Percentiles rank a stretch among this genome's conserved stretches.
Evolutionary conservation across 2,888 invertebrate genomes (phyloP).

Genomic region (Drosophila yooni): DNA sequence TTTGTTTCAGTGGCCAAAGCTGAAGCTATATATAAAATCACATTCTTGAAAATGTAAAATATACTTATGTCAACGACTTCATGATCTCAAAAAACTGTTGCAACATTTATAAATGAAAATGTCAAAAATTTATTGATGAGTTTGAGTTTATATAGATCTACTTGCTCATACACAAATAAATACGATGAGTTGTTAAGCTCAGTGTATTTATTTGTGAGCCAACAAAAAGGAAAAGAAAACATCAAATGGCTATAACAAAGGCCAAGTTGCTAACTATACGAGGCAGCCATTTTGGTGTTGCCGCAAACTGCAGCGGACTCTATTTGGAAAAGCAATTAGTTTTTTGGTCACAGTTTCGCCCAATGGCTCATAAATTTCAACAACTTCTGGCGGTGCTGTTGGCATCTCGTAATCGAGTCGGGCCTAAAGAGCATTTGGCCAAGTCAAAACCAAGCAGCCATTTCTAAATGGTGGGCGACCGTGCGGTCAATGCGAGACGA

Average conservation of each 20-base stretch:
- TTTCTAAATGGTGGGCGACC: constrained; percentile 65
- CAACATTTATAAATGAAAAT: not conserved
- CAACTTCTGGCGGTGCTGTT: constrained; percentile 47
- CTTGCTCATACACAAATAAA: not conserved
- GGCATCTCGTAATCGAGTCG: constrained; percentile 58
- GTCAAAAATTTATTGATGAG: not conserved
- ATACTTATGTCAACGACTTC: not conserved
- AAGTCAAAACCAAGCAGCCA: constrained; percentile 56
- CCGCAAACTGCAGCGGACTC: constrained; percentile 62
- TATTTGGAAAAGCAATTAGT: constrained; percentile 82
- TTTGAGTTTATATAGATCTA: not conserved
- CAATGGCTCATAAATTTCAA: constrained; percentile 76
- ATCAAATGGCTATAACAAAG: constrained; percentile 55
- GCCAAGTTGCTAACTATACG: constrained; percentile 58
- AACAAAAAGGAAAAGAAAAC: constrained; percentile 20
- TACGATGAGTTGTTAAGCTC: not conserved
- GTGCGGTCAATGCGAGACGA: constrained; percentile 33
- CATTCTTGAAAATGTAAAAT: no score
- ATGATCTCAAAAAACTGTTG: not conserved
- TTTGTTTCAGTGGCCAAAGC: no score
- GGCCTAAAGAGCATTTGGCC: constrained; percentile 36
- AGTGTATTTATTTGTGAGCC: constrained; percentile 50
- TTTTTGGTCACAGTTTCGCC: constrained; percentile 54
- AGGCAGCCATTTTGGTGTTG: constrained; percentile 62
- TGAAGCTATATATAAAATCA: not conserved